Conservation (phyloP, 2,888 invertebrate genomes). For the Thera obeliscata region DNA sequence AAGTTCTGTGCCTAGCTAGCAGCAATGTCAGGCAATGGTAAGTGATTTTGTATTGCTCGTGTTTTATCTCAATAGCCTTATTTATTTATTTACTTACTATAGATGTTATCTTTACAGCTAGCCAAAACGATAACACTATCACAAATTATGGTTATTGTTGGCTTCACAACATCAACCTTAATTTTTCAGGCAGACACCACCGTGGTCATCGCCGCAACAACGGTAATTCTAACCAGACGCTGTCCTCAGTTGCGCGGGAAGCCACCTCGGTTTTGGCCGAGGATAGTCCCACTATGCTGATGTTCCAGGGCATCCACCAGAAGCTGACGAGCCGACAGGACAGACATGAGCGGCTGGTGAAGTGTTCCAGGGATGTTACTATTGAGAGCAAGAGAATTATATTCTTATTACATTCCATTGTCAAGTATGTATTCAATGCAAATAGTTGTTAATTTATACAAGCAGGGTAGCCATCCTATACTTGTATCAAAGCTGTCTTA, state of each 20-base stretch:
- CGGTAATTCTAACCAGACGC: constrained; percentile 54
- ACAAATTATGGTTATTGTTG: too few relatives aligned
- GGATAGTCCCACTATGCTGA: constrained; percentile 28
- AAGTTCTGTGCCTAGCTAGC: too few relatives aligned
- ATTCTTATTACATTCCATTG: constrained; percentile 91
- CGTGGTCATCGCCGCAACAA: constrained; percentile 58
- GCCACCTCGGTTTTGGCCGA: constrained; percentile 52
- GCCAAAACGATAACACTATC: too few relatives aligned
- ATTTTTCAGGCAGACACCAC: constrained; percentile 22
- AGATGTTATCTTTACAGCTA: too few relatives aligned
- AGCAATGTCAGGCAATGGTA: constrained; percentile 24
- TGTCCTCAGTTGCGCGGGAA: constrained; percentile 65
- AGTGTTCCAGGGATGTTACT: constrained; percentile 40
- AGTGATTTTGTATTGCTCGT: background rate
- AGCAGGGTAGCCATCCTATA: too few relatives aligned
- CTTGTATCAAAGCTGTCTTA: too few relatives aligned
- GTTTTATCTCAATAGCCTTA: background rate
- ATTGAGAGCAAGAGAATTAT: constrained; percentile 93
- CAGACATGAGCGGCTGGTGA: constrained; percentile 36
- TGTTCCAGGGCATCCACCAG: constrained; percentile 29
- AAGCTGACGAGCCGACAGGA: constrained; percentile 36
- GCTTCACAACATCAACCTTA: background rate
- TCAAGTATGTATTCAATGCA: constrained; percentile 68
- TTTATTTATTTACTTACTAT: too few relatives aligned
- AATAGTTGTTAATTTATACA: too few relatives aligned